A percentile compares a stretch with the other conserved stretches of the same genome.
Conservation (phyloP, 2,797 vertebrate species). For the Varecia variegata region DNA sequence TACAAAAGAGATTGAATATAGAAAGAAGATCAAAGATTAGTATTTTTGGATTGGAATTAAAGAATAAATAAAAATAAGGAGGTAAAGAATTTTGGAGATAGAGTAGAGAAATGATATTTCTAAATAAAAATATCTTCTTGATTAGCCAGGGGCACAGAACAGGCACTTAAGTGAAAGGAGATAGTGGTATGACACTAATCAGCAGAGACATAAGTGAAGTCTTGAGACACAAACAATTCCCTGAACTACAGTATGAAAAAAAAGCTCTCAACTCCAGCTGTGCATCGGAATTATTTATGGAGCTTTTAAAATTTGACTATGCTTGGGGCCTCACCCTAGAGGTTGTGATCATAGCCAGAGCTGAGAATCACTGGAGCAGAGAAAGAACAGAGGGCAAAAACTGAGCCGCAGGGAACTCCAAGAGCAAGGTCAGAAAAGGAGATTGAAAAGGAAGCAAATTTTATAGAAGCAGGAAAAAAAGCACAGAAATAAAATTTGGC, state of each 20-base stretch:
- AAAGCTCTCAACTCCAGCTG: conserved; percentile 1
- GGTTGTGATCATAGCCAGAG: conserved; percentile 52
- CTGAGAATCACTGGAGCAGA: conserved; percentile 35
- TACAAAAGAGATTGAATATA: neutral
- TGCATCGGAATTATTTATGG: neutral
- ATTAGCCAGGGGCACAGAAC: neutral
- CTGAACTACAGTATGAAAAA: conserved; percentile 40
- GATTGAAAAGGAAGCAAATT: conserved; percentile 35
- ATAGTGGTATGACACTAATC: conserved; percentile 46
- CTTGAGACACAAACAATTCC: conserved; percentile 54
- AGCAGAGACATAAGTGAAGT: conserved; percentile 39
- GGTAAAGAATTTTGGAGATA: neutral
- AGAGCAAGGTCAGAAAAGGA: conserved; percentile 41
- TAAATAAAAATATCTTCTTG: conserved; percentile 35
- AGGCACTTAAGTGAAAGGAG: conserved; percentile 10
- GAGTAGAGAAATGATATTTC: neutral
- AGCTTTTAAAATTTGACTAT: conserved; percentile 49
- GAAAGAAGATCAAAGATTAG: neutral
- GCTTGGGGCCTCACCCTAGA: conserved; percentile 32
- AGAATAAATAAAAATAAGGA: conserved; percentile 35
- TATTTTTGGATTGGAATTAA: neutral
- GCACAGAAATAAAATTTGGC: neutral
- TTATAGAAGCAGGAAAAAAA: neutral
- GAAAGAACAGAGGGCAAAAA: conserved; percentile 45
- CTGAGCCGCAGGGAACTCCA: conserved; percentile 43